phyloP scores from a whole-genome alignment of 2,888 invertebrate species.

The Pseudococcus longispinus region DNA sequence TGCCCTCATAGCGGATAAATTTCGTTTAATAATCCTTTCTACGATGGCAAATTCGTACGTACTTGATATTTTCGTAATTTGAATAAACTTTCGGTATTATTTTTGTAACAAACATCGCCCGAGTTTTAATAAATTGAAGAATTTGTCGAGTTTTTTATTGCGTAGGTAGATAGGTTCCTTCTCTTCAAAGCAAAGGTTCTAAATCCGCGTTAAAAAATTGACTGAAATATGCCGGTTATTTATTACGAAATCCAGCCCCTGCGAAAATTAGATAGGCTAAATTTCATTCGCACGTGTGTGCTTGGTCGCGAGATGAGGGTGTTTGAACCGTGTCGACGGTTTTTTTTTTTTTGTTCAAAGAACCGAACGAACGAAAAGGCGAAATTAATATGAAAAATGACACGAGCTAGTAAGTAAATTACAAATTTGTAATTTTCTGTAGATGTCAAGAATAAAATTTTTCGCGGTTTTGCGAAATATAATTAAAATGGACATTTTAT shows the following conservation, averaged over 20 bases:
- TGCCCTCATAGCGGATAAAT: background rate
- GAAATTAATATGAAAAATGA: background rate
- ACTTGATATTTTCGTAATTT: background rate
- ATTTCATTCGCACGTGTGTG: background rate
- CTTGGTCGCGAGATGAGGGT: background rate
- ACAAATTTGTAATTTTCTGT: background rate
- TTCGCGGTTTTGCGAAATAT: background rate
- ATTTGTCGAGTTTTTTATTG: background rate
- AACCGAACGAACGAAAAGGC: background rate
- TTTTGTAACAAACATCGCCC: background rate
- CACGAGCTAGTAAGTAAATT: background rate
- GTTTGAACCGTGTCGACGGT: background rate
- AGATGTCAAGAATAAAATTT: background rate
- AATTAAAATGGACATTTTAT: slow-evolving; percentile 4
- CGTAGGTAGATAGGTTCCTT: background rate
- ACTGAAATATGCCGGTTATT: background rate
- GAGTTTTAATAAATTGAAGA: background rate
- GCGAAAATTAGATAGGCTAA: background rate
- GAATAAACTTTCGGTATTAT: background rate
- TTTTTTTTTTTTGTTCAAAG: background rate
- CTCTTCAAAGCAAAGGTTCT: background rate
- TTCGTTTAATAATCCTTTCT: background rate
- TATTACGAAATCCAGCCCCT: background rate
- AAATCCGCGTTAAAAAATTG: background rate
- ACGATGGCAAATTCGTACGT: background rate